Percentiles rank a stretch among this genome's conserved stretches.
These are phyloP conservation scores for Drosophila ezoana DNA, from an alignment of 2,888 invertebrate species.

Conservation along the genomic window DNA sequence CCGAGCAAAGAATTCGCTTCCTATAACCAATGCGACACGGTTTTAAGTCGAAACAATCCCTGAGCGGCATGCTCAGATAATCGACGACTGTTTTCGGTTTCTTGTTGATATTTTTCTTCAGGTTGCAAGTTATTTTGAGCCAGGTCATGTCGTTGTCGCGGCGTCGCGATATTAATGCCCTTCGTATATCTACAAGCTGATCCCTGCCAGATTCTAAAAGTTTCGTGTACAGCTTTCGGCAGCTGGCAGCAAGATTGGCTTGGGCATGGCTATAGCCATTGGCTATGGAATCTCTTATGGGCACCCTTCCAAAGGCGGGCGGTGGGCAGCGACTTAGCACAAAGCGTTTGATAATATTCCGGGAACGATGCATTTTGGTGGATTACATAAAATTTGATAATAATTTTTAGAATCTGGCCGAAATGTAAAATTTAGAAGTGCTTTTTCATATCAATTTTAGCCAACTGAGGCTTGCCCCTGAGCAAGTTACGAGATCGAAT, in stretches of 20 bases:
- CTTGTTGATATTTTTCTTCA: not conserved
- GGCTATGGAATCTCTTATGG: not conserved
- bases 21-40: not conserved
- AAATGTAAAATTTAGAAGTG: not conserved
- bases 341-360: constrained; percentile 33
- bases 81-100: not conserved
- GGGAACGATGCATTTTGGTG: constrained; percentile 23
- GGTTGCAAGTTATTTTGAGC: constrained; percentile 20
- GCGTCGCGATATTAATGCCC: constrained; percentile 16
- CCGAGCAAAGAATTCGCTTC: not conserved
- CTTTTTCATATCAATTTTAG: constrained; percentile 59
- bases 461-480: constrained; percentile 69
- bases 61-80: constrained; percentile 19
- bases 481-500: constrained; percentile 84
- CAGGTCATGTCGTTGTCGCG: constrained; percentile 22
- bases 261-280: not conserved
- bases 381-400: not conserved
- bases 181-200: not conserved
- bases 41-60: not conserved
- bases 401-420: not conserved
- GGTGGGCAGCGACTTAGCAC: constrained; percentile 10
- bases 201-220: not conserved
- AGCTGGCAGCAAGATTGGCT: constrained; percentile 16
- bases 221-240: constrained; percentile 33
- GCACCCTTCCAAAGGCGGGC: constrained; percentile 10